Conservation (phyloP, 2,888 invertebrate genomes). For the Melipona beecheii region DNA sequence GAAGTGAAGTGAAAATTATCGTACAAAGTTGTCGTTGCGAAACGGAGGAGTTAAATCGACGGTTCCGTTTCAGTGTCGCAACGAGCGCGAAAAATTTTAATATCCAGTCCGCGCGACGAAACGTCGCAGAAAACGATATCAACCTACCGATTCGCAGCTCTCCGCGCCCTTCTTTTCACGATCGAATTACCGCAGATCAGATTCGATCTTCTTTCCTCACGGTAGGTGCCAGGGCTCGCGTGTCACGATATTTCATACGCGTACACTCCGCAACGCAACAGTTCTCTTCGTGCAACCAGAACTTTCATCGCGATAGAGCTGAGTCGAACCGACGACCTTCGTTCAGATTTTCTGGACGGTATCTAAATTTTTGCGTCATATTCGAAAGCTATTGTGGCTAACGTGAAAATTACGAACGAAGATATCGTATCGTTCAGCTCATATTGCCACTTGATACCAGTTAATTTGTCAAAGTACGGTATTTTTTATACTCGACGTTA, state of each 20-base stretch:
- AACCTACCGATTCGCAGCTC: slow-evolving; percentile 16
- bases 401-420: no score
- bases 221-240: slow-evolving; percentile 48
- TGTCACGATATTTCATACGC: slow-evolving; percentile 56
- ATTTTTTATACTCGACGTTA: no score
- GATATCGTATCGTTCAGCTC: no score
- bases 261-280: slow-evolving; percentile 8
- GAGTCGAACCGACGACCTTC: no score
- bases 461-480: no score
- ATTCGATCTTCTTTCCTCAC: slow-evolving; percentile 60
- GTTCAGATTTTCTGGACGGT: no score
- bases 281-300: not conserved
- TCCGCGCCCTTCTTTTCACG: slow-evolving; percentile 41
- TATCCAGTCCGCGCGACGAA: slow-evolving; percentile 17
- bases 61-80: not conserved
- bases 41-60: not conserved
- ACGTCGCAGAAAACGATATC: slow-evolving; percentile 47
- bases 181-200: slow-evolving; percentile 56
- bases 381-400: no score
- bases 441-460: no score
- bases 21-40: not conserved
- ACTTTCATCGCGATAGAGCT: not conserved
- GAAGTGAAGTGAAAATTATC: no score
- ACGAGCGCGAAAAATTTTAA: slow-evolving; percentile 39
- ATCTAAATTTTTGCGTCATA: no score